Evolutionary conservation across 2,797 vertebrate species (phyloP), one percentile per base, ranked within the genome.

Genomic region (Thaleichthys pacificus): DNA sequence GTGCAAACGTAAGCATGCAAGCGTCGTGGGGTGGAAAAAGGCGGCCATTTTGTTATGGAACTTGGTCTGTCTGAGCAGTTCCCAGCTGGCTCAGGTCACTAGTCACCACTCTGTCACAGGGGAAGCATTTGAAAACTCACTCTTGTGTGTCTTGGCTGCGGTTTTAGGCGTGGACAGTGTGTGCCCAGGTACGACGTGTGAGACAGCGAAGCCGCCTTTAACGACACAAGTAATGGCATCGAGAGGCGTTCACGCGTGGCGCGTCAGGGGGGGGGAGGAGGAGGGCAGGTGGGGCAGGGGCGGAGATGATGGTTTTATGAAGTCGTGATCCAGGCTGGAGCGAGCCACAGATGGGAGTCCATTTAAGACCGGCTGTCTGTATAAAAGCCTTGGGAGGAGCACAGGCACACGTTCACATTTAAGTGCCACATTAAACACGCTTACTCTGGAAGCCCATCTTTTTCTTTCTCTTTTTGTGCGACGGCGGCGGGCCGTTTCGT

Each of bases 311-410:
- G 32, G 76, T 77, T 82, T 91, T 89, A 90, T 91, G 84, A 88
- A 89, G 85, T 85, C 84, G 81, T 83, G 76, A 89, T 75, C 71
- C 62, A 56, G 81, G 84, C 83, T 81, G 85, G 83, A 86, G 85
- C 71, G 83, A 86, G 85, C 70, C 82, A 83, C 92, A 93, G 93
- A 93, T 93, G 92, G 93, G 88, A 76, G 85, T 82, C 85, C 85
- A 89, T 93, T 93, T 84, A 78, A 86, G 89, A 92, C 91, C 91
- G 91, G 91, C 38, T 42, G 38, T 42, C 38, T 11, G 38, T 12
- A 1, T 42, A 42, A 42, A 42, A 42, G 9, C 38, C 38, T 11
- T 42, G 81, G 90, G 87, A 89, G 82, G 85, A 86, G 86, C 89
- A 90, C 89, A 88, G 86, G 91, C 28, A 72, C 85, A 88, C 81